A percentile compares a stretch with the other conserved stretches of the same genome.
Evolutionary conservation across 2,888 invertebrate genomes (phyloP).

Genomic region (Pycnomerus fuliginosus): DNA sequence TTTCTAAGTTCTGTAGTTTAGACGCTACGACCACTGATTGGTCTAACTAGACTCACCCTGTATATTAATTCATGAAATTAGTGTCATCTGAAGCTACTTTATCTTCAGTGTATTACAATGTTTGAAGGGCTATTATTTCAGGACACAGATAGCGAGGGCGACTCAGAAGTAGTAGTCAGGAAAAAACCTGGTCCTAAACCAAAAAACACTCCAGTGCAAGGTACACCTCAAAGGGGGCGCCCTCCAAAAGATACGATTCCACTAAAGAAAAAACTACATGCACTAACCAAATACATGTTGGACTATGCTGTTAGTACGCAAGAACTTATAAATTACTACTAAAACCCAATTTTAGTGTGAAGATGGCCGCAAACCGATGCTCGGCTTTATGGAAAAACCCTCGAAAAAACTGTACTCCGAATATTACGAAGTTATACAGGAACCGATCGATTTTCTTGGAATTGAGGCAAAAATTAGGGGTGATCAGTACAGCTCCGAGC

Average conservation of each 20-base stretch:
- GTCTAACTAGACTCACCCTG: too few species aligned
- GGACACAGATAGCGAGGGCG: slow-evolving; percentile 57
- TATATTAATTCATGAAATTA: too few species aligned
- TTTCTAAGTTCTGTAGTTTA: too few species aligned
- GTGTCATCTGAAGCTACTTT: background rate
- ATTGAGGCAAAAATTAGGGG: slow-evolving; percentile 90
- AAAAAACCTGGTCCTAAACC: slow-evolving; percentile 45
- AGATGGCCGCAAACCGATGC: slow-evolving; percentile 82
- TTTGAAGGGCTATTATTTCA: slow-evolving; percentile 38
- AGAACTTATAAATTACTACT: too few species aligned
- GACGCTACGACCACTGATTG: too few species aligned
- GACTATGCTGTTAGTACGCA: slow-evolving; percentile 66
- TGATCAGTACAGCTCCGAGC: slow-evolving; percentile 77
- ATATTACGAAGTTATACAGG: slow-evolving; percentile 91
- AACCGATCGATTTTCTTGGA: slow-evolving; percentile 92
- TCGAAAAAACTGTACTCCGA: slow-evolving; percentile 93
- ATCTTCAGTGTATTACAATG: slow-evolving; percentile 7
- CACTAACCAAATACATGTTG: slow-evolving; percentile 73
- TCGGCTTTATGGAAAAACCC: slow-evolving; percentile 95
- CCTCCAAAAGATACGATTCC: slow-evolving; percentile 56
- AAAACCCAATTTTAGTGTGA: slow-evolving; percentile 64
- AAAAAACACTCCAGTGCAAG: slow-evolving; percentile 35
- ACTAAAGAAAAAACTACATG: slow-evolving; percentile 76
- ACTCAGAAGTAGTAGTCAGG: slow-evolving; percentile 40
- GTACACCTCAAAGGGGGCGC: slow-evolving; percentile 42